phyloP scores from a whole-genome alignment of 2,113 vertebrate genomes.

The Accipiter cooperii region DNA sequence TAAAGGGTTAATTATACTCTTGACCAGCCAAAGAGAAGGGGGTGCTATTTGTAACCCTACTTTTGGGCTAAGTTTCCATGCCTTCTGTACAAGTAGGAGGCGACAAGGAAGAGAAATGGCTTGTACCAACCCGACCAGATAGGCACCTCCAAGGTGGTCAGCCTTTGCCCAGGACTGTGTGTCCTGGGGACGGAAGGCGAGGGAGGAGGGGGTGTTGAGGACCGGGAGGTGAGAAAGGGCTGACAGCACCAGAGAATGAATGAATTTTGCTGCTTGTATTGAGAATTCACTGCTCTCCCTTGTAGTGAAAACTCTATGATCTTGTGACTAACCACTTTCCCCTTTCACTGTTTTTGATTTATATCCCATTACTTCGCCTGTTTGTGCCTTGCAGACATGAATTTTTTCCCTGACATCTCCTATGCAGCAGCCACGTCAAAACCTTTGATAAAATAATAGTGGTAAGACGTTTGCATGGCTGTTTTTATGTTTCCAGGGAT shows the following conservation, averaged over 20 bases:
- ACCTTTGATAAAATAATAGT: conserved; percentile 67
- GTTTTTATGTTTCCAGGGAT: conserved; percentile 69
- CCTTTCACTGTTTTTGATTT: conserved; percentile 72
- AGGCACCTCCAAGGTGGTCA: background rate
- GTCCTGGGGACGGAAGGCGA: background rate
- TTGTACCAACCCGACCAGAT: background rate
- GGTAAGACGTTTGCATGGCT: conserved; percentile 59
- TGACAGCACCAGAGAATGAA: background rate
- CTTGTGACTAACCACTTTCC: conserved; percentile 65
- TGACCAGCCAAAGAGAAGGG: background rate
- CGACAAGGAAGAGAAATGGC: background rate
- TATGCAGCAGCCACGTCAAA: conserved; percentile 64
- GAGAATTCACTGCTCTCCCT: conserved; percentile 59
- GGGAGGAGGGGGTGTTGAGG: background rate
- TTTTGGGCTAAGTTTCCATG: background rate
- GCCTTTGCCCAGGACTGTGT: background rate
- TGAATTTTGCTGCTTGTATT: conserved; percentile 17
- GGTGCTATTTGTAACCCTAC: background rate
- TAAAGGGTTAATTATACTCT: background rate
- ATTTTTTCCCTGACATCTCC: conserved; percentile 67
- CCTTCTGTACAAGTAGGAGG: background rate
- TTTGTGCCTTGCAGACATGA: conserved; percentile 69
- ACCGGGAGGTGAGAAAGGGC: background rate
- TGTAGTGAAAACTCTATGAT: conserved; percentile 65
- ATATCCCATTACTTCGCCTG: conserved; percentile 71